A percentile compares a stretch with the other conserved stretches of the same genome.
Conservation (phyloP, 2,113 vertebrate species). For the Chlorodrepanis virens region DNA sequence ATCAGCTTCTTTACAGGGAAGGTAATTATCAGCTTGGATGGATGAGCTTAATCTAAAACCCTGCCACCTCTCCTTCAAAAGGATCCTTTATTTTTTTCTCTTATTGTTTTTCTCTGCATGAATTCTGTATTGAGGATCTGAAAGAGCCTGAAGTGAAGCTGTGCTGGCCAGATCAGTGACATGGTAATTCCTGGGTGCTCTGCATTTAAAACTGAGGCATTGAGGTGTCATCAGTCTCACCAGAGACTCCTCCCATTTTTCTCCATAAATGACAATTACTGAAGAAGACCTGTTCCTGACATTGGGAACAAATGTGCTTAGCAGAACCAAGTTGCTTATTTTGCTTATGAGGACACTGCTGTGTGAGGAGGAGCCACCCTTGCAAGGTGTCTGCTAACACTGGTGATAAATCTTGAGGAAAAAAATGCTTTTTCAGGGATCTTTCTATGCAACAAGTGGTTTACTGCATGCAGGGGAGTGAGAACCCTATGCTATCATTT, state of each 20-base stretch:
- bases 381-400: not conserved
- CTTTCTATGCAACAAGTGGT: not conserved
- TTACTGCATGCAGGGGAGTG: not conserved
- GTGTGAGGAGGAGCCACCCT: not conserved
- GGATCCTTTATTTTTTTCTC: not conserved
- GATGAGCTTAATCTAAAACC: not conserved
- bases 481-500: not conserved
- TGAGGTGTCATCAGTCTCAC: not conserved
- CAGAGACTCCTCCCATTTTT: not conserved
- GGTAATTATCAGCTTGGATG: not conserved
- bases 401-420: not conserved
- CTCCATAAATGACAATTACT: not conserved
- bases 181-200: not conserved
- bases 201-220: not conserved
- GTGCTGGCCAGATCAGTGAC: not conserved
- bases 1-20: not conserved
- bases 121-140: not conserved
- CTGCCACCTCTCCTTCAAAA: not conserved
- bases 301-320: not conserved
- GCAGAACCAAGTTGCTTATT: not conserved
- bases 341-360: not conserved
- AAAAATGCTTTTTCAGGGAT: not conserved
- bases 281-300: not conserved
- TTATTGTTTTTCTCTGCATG: accelerated
- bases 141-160: not conserved